phyloP scores from a whole-genome alignment of 2,113 vertebrate genomes.

The Tragelaphus scriptus region DNA sequence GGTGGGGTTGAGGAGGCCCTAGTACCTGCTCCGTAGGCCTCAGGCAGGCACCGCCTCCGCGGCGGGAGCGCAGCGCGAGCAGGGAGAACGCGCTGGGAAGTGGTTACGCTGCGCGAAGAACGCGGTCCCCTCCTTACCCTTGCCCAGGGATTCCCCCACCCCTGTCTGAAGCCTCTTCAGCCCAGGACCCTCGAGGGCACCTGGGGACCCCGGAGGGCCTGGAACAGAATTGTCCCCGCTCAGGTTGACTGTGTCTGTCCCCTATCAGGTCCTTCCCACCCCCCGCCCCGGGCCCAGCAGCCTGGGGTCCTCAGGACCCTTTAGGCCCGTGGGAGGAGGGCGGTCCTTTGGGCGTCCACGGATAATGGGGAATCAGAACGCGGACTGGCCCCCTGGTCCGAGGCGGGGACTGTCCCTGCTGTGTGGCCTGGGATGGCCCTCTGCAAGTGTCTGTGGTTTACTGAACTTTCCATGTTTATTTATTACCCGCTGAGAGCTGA shows the following conservation, averaged over 20 bases:
- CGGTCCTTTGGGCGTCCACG: neutral
- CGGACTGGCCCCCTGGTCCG: accelerated
- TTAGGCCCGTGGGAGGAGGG: no score
- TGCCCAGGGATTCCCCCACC: no score
- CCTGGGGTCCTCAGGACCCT: neutral
- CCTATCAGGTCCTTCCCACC: neutral
- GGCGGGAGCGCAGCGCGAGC: neutral
- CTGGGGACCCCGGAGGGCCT: neutral
- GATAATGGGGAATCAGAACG: no score
- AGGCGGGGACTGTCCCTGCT: neutral
- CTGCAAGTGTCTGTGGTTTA: neutral
- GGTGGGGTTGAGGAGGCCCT: neutral
- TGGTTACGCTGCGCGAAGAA: accelerated
- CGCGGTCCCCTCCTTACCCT: no score
- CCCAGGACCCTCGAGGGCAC: neutral
- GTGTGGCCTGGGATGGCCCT: neutral
- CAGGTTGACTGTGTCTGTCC: neutral
- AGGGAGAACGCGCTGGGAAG: accelerated
- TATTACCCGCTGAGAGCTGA: accelerated
- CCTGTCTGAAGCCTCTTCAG: neutral
- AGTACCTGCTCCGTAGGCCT: neutral
- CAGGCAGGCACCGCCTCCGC: neutral
- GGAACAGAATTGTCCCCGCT: neutral
- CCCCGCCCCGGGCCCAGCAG: neutral
- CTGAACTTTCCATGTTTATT: neutral